phyloP scores from a whole-genome alignment of 2,113 vertebrate genomes.

The Sterrhoptilus dennistouni region DNA sequence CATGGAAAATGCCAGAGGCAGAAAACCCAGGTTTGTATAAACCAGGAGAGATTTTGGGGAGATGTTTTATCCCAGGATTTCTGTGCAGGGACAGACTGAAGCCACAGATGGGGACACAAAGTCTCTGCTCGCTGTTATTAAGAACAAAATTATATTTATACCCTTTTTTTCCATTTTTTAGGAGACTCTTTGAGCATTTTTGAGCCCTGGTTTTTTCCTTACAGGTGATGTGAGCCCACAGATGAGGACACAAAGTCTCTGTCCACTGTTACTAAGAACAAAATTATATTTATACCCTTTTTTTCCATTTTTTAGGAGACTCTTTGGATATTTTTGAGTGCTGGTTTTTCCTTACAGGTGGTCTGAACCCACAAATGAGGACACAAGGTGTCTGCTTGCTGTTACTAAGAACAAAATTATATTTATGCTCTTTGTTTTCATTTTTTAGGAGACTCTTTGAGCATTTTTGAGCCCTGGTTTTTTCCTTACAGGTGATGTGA shows the following conservation, averaged over 20 bases:
- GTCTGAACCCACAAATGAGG: too few relatives aligned
- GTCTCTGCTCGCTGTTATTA: rapidly evolving
- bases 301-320: not conserved
- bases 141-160: not conserved
- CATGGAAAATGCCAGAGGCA: not conserved
- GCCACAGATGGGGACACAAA: not conserved
- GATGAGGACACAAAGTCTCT: not conserved
- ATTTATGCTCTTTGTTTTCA: too few relatives aligned
- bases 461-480: too few relatives aligned
- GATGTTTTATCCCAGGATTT: too few relatives aligned
- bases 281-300: not conserved
- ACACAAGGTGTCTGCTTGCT: too few relatives aligned
- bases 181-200: not conserved
- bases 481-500: too few relatives aligned
- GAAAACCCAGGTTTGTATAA: too few relatives aligned
- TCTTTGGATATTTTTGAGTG: not conserved
- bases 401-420: too few relatives aligned
- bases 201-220: rapidly evolving
- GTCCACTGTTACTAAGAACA: rapidly evolving
- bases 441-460: too few relatives aligned
- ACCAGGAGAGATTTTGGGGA: too few relatives aligned
- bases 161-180: rapidly evolving
- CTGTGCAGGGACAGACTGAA: not conserved
- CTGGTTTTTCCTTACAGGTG: too few relatives aligned
- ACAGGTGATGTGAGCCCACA: rapidly evolving